Evolutionary conservation across 2,888 invertebrate genomes (phyloP), one percentile per base, ranked within the genome.

Genomic region (Lomographa bimaculata): DNA sequence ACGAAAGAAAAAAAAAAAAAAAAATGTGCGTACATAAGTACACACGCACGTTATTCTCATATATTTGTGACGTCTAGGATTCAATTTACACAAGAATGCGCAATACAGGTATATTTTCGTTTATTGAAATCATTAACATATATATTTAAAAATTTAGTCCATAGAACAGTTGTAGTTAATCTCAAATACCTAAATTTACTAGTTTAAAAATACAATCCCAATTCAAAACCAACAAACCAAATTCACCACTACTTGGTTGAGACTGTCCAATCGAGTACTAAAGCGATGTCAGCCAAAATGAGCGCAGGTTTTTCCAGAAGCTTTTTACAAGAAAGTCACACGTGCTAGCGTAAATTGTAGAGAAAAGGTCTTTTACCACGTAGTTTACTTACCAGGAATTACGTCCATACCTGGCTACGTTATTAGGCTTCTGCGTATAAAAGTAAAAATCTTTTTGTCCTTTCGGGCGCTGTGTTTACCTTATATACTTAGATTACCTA

Each of bases 281-380:
- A 17, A 5, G 27, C 34, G 19, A 24, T 16, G 36, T 28, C 36
- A 32, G 30, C 26, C 20, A 51, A 57, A 54, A 44, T 32, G 18
- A 45, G 54, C 37, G 50, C 37, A 50, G 37, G 56, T 55, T 58
- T 64, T 60, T 55, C 38, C 43, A 33, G 29, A 40, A 46, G 54
- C 43, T 57, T 59, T 60, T 59, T 26, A 60, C 47, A 58, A 56
- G 57, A 44, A 54, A 43, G 39, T 37, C 44, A 39, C 62, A 63
- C 64, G 62, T 64, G 51, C 48, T 49, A 29, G 37, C 50, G 58
- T 61, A 71, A 70, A 73, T 68, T 67, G 68, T 50, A n/a, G 36
- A 53, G 61, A 54, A 55, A 66, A 68, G 67, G 63, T 57, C 64
- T 52, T 50, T 39, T 46, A 36, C 50, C 56, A 47, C 55, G 57